A percentile compares a stretch with the other conserved stretches of the same genome.
These are phyloP conservation scores for Drosophila yooni DNA, from an alignment of 2,888 invertebrate species.

Conservation along the genomic window DNA sequence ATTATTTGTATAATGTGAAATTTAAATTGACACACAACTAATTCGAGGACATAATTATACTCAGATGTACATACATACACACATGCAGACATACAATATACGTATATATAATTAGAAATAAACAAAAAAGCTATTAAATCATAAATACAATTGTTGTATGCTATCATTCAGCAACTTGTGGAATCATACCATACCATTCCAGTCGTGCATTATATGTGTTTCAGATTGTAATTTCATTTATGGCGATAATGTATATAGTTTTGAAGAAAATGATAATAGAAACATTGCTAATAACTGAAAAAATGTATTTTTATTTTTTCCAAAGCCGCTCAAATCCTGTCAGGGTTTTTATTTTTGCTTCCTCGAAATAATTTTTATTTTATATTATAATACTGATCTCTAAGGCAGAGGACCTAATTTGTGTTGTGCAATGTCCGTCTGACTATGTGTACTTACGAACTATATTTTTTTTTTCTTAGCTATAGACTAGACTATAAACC, in stretches of 20 bases:
- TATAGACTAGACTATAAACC: background rate
- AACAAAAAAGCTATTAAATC: conserved; percentile 30
- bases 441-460: background rate
- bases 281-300: conserved; percentile 63
- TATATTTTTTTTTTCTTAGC: background rate
- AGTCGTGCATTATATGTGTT: conserved; percentile 53
- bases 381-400: background rate
- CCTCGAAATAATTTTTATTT: background rate
- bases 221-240: conserved; percentile 43
- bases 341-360: background rate
- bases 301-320: conserved; percentile 19
- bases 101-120: conserved; percentile 51
- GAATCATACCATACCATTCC: conserved; percentile 60
- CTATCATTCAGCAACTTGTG: conserved; percentile 47
- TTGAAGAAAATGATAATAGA: conserved; percentile 55
- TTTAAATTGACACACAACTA: conserved; percentile 44
- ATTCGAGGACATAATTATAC: conserved; percentile 50
- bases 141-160: conserved; percentile 47
- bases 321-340: background rate
- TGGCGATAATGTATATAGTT: conserved; percentile 60
- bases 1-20: conserved; percentile 81
- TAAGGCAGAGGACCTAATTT: background rate
- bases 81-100: conserved; percentile 53
- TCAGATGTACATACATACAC: conserved; percentile 59
- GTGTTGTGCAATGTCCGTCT: conserved; percentile 2